Conservation (phyloP, 2,113 vertebrate genomes). For the Gobius niger region DNA sequence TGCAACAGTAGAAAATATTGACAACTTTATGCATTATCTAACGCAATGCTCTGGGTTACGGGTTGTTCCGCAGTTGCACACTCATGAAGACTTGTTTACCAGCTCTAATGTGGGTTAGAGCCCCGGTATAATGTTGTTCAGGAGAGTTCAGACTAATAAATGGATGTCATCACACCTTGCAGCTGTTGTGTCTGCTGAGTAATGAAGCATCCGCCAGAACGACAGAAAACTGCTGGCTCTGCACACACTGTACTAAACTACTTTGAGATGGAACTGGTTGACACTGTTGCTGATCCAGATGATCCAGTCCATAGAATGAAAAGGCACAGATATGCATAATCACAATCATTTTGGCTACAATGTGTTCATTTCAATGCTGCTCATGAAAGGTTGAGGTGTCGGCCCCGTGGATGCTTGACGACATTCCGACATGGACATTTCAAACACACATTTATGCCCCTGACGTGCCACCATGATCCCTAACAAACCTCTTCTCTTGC, state of each 20-base stretch:
- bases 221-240: constrained; percentile 34
- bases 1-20: too few relatives aligned
- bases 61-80: constrained; percentile 20
- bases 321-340: too few relatives aligned
- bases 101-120: constrained; percentile 38
- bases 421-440: constrained; percentile 3
- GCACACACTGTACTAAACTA: constrained; percentile 32
- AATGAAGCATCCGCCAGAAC: constrained; percentile 54
- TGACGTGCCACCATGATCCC: constrained; percentile 8
- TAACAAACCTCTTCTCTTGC: constrained; percentile 12
- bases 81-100: constrained; percentile 34
- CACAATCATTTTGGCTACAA: too few relatives aligned
- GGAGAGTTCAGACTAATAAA: constrained; percentile 44
- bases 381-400: constrained; percentile 29
- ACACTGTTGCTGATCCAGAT: background rate
- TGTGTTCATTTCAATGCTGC: constrained; percentile 12
- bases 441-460: constrained; percentile 14
- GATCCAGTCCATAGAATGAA: too few relatives aligned
- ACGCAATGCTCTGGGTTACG: too few relatives aligned
- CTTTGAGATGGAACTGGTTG: background rate
- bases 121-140: constrained; percentile 46
- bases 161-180: constrained; percentile 44
- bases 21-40: too few relatives aligned
- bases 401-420: constrained; percentile 40
- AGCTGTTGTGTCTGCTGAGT: constrained; percentile 59